Conservation (phyloP, 2,797 vertebrate species). For the Furcifer pardalis region DNA sequence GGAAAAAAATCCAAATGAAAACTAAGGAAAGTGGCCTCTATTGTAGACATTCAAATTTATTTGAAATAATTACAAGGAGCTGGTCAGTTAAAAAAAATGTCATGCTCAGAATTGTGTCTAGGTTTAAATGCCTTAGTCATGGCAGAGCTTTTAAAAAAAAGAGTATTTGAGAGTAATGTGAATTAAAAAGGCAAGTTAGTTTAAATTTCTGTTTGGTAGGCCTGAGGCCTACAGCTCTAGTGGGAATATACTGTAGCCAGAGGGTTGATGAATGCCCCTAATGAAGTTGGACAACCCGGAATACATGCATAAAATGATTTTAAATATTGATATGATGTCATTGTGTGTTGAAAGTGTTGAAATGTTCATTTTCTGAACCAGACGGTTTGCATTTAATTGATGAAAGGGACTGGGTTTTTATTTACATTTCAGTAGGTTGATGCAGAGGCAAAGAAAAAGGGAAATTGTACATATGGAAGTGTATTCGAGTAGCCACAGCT, state of each 20-base stretch:
- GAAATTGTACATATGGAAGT: constrained; percentile 46
- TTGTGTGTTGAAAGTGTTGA: constrained; percentile 90
- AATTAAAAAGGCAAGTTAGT: constrained; percentile 83
- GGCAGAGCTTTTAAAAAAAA: constrained; percentile 65
- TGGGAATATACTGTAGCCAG: constrained; percentile 85
- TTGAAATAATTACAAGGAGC: constrained; percentile 59
- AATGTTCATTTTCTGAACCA: constrained; percentile 93
- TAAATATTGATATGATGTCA: constrained; percentile 98
- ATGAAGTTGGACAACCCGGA: constrained; percentile 98
- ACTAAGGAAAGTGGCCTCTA: neutral
- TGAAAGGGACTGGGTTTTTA: constrained; percentile 78
- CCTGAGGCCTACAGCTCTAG: constrained; percentile 83
- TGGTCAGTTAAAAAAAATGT: constrained; percentile 63
- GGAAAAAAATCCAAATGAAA: constrained; percentile 28
- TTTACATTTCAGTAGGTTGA: constrained; percentile 81
- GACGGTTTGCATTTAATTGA: constrained; percentile 85
- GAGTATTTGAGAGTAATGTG: constrained; percentile 78
- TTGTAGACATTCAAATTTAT: constrained; percentile 44
- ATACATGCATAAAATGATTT: constrained; percentile 98
- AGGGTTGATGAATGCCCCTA: constrained; percentile 95
- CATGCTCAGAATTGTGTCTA: constrained; percentile 56
- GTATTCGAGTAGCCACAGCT: neutral
- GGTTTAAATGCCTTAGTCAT: constrained; percentile 72
- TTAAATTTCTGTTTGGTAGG: constrained; percentile 85
- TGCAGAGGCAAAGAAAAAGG: constrained; percentile 40